Base-by-base conservation (phyloP, 2,113 vertebrate genomes). In the Caranx melampygus region DNA sequence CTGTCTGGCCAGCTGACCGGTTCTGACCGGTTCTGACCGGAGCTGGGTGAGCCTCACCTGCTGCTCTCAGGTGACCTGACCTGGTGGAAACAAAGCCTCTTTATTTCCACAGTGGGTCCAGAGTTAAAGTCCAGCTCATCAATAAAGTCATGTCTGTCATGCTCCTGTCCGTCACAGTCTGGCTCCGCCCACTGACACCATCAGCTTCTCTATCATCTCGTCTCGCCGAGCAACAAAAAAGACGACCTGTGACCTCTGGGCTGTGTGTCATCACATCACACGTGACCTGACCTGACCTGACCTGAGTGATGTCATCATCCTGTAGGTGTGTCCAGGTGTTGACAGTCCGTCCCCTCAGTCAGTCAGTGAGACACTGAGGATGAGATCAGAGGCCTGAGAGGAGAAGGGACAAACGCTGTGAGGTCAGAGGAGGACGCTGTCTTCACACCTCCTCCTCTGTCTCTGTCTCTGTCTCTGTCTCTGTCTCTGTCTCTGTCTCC, bases 401-500 rank as follows among this genome's bases (percentile, higher is more conserved):
- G 7, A 64, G 13, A 70, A 79, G 51, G 67, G 66, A 37, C 82
- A 47, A 51, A 66, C 42, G 0, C 55, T 61, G 31, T 66, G 3
- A 47, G 69, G 69, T 21, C 9, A 15, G 11, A 42, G 42, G 51
- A 18, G 59, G 75, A 45, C 26, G 10, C 51, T 3, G 58, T 73
- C 75, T 79, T 69, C 69, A 9, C 58, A 44, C n/a, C 33, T 8
- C 20, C 20, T 45, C 66, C 67, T 72, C 59, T 3, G 71, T 65
- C 77, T 54, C 20, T 35, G 16, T 0, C n/a, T 10, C n/a, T n/a
- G n/a, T n/a, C n/a, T n/a, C n/a, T n/a, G n/a, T n/a, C n/a, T n/a
- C n/a, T n/a, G n/a, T n/a, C n/a, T n/a, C 62, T 59, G 4, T 1
- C 68, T 54, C 37, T 4, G 52, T 51, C 35, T 62, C 33, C 7